Evolutionary conservation across 2,888 invertebrate species (phyloP), one percentile per base, ranked within the genome.

Genomic region (Gibbula magus): DNA sequence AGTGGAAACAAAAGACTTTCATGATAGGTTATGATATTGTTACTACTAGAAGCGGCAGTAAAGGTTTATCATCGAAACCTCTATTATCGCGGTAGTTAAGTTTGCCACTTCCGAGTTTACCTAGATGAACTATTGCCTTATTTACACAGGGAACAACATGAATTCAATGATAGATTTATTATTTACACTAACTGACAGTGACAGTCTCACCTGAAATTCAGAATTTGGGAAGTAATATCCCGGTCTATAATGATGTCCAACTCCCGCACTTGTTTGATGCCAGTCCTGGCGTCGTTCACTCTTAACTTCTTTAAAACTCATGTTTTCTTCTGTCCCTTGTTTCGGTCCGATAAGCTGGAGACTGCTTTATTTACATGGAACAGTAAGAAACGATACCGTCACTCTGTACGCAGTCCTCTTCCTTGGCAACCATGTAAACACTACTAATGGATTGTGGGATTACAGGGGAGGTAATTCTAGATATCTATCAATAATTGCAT

Each of bases 161-260:
- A 45, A 45, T 7, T 45, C 45, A 45, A 45, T 45, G 45, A 1
- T 45, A 10, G 1, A 45, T 45, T 45, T 45, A 8, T 45, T 45
- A 45, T 45, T 45, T 45, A 35, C 35, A 45, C 3, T 5, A 45
- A 45, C 13, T 1, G 10, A 13, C 1, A 7, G 10, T 45, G 45
- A 10, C 18, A 45, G 52, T 77, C 85, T 76, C 86, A 93, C 93
- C 88, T 90, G 88, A 81, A 92, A 93, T 77, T 91, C 91, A 25
- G 92, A 89, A 83, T 90, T 90, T 8, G 93, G 93, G 81, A 92
- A 93, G 81, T 91, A 92, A 85, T 92, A 93, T 18, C 93, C 92
- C 22, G 92, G 91, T 77, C 92, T 85, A 81, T 91, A 91, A 79
- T 92, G 92, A 82, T 93, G 93, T 16, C 92, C 93, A 39, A 92